These are phyloP conservation scores for Ispidina lecontei DNA, from an alignment of 2,797 vertebrate species.

Conservation along the genomic window DNA sequence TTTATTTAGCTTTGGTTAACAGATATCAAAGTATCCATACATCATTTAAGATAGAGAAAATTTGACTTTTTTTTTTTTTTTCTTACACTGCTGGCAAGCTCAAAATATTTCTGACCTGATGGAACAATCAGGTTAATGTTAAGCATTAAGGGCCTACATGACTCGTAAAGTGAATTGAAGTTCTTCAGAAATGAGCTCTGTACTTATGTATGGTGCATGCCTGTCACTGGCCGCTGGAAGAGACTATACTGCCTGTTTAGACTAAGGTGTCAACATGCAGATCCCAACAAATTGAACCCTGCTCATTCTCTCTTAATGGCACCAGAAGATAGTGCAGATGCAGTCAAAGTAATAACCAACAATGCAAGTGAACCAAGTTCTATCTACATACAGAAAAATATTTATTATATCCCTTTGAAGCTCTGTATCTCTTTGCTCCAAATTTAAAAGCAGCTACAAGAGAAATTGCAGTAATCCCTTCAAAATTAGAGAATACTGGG, in stretches of 20 bases:
- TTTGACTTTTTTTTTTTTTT: background rate
- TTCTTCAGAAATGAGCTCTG: background rate
- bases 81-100: background rate
- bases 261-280: background rate
- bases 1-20: background rate
- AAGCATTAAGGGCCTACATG: background rate
- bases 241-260: background rate
- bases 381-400: background rate
- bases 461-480: background rate
- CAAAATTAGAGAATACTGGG: background rate
- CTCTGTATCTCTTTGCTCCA: background rate
- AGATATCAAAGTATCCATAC: background rate
- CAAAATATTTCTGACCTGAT: background rate
- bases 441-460: background rate
- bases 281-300: background rate
- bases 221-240: background rate
- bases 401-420: background rate
- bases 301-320: background rate
- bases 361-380: background rate
- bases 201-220: rapidly evolving
- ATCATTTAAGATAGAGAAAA: background rate
- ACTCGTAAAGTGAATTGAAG: background rate
- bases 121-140: background rate
- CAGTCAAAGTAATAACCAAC: background rate
- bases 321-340: background rate